These are phyloP conservation scores for Pipa parva DNA, from an alignment of 2,113 vertebrate species.

Conservation along the genomic window DNA sequence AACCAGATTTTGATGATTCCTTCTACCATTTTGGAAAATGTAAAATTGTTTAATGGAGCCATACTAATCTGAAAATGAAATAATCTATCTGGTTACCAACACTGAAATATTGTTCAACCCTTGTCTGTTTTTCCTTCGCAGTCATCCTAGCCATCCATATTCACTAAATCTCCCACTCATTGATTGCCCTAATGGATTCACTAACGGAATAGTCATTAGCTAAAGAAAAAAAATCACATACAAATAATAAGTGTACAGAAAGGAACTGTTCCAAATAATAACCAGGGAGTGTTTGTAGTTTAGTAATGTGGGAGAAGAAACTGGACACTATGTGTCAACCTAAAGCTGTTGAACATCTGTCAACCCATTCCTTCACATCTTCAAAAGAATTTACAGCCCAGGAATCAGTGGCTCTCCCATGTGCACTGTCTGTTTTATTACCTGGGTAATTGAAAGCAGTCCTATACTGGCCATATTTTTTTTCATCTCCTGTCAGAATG, in stretches of 20 bases:
- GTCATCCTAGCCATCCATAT: not conserved
- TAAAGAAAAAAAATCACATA: too few relatives aligned
- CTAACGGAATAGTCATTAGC: too few relatives aligned
- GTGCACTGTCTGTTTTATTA: conserved; percentile 38
- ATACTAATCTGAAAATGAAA: too few relatives aligned
- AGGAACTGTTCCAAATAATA: not conserved
- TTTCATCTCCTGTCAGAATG: conserved; percentile 4
- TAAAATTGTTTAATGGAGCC: too few relatives aligned
- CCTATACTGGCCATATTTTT: not conserved
- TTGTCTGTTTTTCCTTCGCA: not conserved
- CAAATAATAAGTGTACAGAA: conserved; percentile 4
- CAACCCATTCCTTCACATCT: conserved; percentile 51
- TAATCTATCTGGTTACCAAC: too few relatives aligned
- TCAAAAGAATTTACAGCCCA: conserved; percentile 51
- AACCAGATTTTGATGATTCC: too few relatives aligned
- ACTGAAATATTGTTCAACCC: too few relatives aligned
- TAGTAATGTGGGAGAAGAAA: conserved; percentile 22
- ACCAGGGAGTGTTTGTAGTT: not conserved
- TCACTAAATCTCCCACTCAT: too few relatives aligned
- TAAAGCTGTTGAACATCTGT: conserved; percentile 50
- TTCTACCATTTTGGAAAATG: too few relatives aligned
- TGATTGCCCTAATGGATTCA: too few relatives aligned
- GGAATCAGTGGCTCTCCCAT: conserved; percentile 17
- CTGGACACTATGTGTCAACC: not conserved
- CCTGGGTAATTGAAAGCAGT: conserved; percentile 23